Conservation (phyloP, 2,797 vertebrate genomes). For the Xiphophorus birchmanni region DNA sequence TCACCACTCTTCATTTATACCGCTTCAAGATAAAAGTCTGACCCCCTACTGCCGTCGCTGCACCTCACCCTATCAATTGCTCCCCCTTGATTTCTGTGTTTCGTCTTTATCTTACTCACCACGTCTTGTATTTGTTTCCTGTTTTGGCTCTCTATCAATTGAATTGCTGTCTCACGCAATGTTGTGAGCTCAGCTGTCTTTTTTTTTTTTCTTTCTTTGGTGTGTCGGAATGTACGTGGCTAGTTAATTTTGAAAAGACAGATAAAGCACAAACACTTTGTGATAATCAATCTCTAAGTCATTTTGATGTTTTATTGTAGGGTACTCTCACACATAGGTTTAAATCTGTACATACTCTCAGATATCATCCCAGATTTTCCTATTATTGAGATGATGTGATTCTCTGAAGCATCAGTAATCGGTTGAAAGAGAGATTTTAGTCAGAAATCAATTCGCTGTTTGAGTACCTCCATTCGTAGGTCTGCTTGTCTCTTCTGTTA, state of each 20-base stretch:
- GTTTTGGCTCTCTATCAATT: not conserved
- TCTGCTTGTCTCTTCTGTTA: not conserved
- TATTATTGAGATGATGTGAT: not conserved
- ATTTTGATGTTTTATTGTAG: not conserved
- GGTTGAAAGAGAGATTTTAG: not conserved
- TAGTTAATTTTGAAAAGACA: not conserved
- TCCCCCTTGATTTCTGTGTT: constrained; percentile 31
- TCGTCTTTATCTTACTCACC: constrained; percentile 29
- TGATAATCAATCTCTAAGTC: too few relatives aligned
- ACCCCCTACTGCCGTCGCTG: constrained; percentile 26
- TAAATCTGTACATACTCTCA: not conserved
- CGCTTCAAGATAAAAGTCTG: constrained; percentile 71
- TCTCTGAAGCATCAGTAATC: not conserved
- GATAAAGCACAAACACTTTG: not conserved
- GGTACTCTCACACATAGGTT: not conserved
- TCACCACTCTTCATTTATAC: constrained; percentile 65
- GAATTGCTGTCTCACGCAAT: not conserved
- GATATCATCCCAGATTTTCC: not conserved
- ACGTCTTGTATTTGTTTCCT: constrained; percentile 7
- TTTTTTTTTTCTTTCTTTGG: not conserved
- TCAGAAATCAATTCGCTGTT: not conserved
- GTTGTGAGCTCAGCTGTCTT: not conserved
- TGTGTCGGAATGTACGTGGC: not conserved
- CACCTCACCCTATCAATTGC: constrained; percentile 54
- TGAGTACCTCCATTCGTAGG: not conserved